Evolutionary conservation across 2,113 vertebrate genomes (phyloP).

Genomic region (Dipodomys merriami): DNA sequence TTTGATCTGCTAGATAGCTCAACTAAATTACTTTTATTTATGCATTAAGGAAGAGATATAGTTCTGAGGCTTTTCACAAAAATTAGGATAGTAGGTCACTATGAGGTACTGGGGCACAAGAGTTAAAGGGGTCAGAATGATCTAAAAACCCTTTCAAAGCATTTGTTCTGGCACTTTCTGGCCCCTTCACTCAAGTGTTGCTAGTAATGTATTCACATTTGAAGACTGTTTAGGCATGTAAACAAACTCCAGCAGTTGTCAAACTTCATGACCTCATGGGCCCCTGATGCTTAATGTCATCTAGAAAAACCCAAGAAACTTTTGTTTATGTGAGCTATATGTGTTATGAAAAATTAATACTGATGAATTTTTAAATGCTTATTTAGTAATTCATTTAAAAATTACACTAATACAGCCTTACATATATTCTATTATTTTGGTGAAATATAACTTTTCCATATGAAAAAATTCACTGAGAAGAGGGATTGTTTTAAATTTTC

Average conservation of each 20-base stretch:
- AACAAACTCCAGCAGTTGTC: background rate
- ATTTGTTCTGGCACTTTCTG: background rate
- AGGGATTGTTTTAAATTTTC: conserved; percentile 30
- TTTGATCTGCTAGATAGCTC: conserved; percentile 2
- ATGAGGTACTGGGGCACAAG: background rate
- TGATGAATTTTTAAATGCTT: background rate
- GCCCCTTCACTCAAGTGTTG: background rate
- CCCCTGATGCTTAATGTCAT: background rate
- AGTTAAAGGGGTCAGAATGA: background rate
- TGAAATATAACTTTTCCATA: conserved; percentile 47
- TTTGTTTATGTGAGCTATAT: conserved; percentile 39
- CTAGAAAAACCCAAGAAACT: background rate
- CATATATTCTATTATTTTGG: background rate
- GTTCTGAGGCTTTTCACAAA: conserved; percentile 20
- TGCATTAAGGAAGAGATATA: background rate
- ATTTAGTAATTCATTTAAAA: background rate
- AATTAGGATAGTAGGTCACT: background rate
- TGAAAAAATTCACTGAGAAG: conserved; percentile 5
- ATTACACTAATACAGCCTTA: background rate
- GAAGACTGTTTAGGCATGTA: background rate
- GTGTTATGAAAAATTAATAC: conserved; percentile 21
- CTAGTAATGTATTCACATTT: background rate
- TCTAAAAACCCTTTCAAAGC: background rate
- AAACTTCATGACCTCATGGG: background rate
- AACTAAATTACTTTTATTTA: background rate